Evolutionary conservation across 1,140 invertebrate genomes (phyloP).

Genomic region (Solen grandis): DNA sequence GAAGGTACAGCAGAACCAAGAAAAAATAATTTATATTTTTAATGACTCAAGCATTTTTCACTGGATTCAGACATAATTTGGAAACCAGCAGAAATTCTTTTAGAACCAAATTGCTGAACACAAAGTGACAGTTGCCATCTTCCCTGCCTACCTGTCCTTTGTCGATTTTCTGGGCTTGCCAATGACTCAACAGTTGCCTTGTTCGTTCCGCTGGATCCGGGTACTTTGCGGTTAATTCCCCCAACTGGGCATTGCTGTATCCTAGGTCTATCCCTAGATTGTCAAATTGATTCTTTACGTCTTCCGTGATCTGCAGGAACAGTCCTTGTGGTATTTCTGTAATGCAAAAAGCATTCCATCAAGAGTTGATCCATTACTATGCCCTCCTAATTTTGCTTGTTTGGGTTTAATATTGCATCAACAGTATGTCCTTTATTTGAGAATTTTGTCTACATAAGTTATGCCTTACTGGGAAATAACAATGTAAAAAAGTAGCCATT

Average conservation of each 20-base stretch:
- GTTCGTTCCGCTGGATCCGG: background rate
- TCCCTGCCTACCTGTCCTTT: constrained; percentile 16
- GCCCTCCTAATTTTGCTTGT: too few species aligned
- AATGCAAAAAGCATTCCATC: too few species aligned
- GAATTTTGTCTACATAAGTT: too few species aligned
- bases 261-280: constrained; percentile 23
- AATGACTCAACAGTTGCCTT: background rate
- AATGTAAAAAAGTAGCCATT: too few species aligned
- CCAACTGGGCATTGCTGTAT: background rate
- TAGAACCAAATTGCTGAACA: background rate
- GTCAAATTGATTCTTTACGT: background rate
- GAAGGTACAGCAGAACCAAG: background rate
- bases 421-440: too few species aligned
- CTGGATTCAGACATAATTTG: background rate
- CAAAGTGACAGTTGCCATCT: background rate
- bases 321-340: constrained; percentile 16
- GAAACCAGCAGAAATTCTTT: background rate
- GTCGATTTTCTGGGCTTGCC: background rate
- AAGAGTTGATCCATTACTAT: too few species aligned
- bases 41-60: background rate
- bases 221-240: background rate
- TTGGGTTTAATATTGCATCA: too few species aligned
- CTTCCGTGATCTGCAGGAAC: constrained; percentile 7
- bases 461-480: too few species aligned
- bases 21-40: background rate